A percentile compares a stretch with the other conserved stretches of the same genome.
phyloP scores from a whole-genome alignment of 2,888 invertebrate genomes.

The Tipula confusa region DNA sequence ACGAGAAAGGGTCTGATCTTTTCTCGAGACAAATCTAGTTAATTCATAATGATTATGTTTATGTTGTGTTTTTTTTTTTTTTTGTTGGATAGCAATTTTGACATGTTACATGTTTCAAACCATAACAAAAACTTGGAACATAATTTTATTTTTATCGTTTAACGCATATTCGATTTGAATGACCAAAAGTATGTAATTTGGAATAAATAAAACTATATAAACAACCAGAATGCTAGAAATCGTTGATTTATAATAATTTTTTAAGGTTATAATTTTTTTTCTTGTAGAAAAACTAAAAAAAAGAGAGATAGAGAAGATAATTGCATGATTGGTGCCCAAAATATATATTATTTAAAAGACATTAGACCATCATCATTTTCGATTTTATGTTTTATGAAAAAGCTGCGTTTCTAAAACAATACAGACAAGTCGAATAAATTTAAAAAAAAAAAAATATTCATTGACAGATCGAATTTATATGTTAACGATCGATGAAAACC shows the following conservation, averaged over 20 bases:
- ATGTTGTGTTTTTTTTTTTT: not conserved
- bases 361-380: not conserved
- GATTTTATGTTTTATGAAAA: not conserved
- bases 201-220: not conserved
- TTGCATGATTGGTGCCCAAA: not conserved
- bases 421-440: not conserved
- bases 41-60: not conserved
- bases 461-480: not conserved
- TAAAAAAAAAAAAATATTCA: not conserved
- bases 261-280: not conserved
- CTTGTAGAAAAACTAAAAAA: not conserved
- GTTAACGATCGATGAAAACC: not conserved
- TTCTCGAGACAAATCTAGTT: slow-evolving; percentile 12
- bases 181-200: not conserved
- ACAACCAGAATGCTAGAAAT: not conserved
- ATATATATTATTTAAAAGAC: not conserved
- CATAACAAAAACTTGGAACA: not conserved
- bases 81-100: not conserved
- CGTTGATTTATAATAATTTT: not conserved
- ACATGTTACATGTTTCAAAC: not conserved
- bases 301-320: not conserved
- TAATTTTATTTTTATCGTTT: not conserved
- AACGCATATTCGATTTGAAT: not conserved
- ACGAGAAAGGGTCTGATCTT: not conserved
- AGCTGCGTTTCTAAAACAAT: not conserved